A percentile compares a stretch with the other conserved stretches of the same genome.
phyloP scores from a whole-genome alignment of 2,113 vertebrate species.

The human region DNA sequence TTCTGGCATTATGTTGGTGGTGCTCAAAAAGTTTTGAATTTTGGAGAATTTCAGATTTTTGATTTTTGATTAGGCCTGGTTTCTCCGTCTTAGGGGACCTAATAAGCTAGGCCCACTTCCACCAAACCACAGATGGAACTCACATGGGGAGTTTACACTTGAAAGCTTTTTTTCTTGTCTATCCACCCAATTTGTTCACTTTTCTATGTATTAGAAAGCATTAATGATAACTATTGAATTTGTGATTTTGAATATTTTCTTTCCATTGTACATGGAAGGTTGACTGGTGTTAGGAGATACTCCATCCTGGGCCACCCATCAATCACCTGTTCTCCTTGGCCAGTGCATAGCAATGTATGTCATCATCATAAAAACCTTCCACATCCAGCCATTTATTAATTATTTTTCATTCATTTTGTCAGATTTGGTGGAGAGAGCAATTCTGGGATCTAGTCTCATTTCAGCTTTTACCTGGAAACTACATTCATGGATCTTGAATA shows the following conservation, averaged over 20 bases:
- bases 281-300: neutral
- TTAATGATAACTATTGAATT: neutral
- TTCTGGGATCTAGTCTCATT: neutral
- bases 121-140: too few species aligned
- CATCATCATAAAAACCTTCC: neutral
- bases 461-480: neutral
- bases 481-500: neutral
- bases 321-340: neutral
- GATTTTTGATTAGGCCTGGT: neutral
- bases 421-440: neutral
- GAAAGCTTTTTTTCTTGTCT: neutral
- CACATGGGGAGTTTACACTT: neutral
- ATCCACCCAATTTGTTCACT: neutral
- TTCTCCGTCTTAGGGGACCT: neutral
- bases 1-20: neutral
- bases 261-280: neutral
- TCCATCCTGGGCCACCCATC: accelerated
- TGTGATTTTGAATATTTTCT: neutral
- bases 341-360: neutral
- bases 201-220: neutral
- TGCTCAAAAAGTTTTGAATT: neutral
- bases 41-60: neutral
- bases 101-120: neutral
- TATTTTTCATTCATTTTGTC: neutral
- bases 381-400: too few species aligned